These are phyloP conservation scores for Nomada lathburiana DNA, from an alignment of 2,888 invertebrate genomes.

Conservation along the genomic window DNA sequence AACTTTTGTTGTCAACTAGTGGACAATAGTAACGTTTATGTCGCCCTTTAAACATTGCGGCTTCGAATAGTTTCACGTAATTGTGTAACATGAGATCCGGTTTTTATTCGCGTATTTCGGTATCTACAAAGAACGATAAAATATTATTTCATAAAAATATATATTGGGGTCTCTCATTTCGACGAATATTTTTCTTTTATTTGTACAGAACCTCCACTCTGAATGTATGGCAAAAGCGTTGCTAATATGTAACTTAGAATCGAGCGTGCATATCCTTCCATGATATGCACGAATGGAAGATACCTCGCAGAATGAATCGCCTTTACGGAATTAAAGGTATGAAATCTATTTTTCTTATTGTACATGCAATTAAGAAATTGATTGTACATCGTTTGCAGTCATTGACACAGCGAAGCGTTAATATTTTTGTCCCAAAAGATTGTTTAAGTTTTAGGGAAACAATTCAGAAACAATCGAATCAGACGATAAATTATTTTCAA, in stretches of 20 bases:
- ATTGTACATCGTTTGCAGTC: slow-evolving; percentile 53
- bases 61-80: not conserved
- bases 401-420: slow-evolving; percentile 18
- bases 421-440: slow-evolving; percentile 39
- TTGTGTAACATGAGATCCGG: slow-evolving; percentile 13
- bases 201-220: slow-evolving; percentile 36
- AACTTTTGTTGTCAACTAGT: not conserved
- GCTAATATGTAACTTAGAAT: not conserved
- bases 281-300: slow-evolving; percentile 46
- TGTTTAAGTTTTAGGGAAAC: not conserved
- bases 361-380: slow-evolving; percentile 32
- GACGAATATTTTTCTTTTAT: slow-evolving; percentile 44
- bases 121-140: slow-evolving; percentile 47
- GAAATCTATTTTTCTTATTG: slow-evolving; percentile 16
- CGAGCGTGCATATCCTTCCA: not conserved
- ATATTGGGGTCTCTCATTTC: slow-evolving; percentile 49
- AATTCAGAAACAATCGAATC: not conserved
- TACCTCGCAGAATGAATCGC: slow-evolving; percentile 38
- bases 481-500: not conserved
- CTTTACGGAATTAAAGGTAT: slow-evolving; percentile 31
- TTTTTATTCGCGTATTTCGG: slow-evolving; percentile 13
- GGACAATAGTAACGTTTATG: not conserved
- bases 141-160: slow-evolving; percentile 66
- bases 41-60: not conserved
- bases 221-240: slow-evolving; percentile 14